A percentile compares a stretch with the other conserved stretches of the same genome.
Conservation (phyloP, 2,888 invertebrate species). For the Uloborus plumipes region DNA sequence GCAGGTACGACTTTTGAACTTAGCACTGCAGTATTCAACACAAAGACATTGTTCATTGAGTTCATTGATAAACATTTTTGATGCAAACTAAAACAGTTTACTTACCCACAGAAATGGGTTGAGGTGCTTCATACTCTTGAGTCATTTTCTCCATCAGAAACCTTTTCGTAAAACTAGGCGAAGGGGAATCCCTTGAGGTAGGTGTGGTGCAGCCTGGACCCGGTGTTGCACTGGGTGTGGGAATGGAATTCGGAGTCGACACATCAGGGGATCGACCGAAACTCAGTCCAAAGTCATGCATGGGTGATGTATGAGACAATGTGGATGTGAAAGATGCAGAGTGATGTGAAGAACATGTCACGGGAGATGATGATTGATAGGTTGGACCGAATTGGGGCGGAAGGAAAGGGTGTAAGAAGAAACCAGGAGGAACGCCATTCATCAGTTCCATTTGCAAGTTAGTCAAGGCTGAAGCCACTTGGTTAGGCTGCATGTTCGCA, state of each 20-base stretch:
- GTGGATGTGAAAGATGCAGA: slow-evolving; percentile 42
- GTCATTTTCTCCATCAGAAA: slow-evolving; percentile 64
- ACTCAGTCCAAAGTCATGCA: slow-evolving; percentile 47
- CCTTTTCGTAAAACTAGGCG: slow-evolving; percentile 52
- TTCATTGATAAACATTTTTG: too few species aligned
- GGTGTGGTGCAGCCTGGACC: slow-evolving; percentile 61
- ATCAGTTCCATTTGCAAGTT: slow-evolving; percentile 64
- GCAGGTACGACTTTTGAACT: too few species aligned
- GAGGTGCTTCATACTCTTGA: slow-evolving; percentile 66
- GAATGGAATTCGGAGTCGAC: slow-evolving; percentile 60
- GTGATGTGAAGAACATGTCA: slow-evolving; percentile 34
- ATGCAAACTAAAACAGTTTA: neutral
- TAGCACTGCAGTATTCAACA: too few species aligned
- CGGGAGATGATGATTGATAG: slow-evolving; percentile 37
- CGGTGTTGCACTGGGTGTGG: slow-evolving; percentile 64
- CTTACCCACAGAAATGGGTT: slow-evolving; percentile 66
- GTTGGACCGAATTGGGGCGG: slow-evolving; percentile 59
- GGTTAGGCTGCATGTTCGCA: slow-evolving; percentile 39
- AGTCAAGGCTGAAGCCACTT: slow-evolving; percentile 54
- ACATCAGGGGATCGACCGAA: slow-evolving; percentile 44
- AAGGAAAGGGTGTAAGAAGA: slow-evolving; percentile 60
- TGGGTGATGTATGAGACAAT: slow-evolving; percentile 33
- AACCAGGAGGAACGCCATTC: slow-evolving; percentile 65
- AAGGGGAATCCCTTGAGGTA: slow-evolving; percentile 58
- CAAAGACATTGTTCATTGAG: too few species aligned